Evolutionary conservation across 2,888 invertebrate species (phyloP).

Genomic region (Cantharis flavilabris): DNA sequence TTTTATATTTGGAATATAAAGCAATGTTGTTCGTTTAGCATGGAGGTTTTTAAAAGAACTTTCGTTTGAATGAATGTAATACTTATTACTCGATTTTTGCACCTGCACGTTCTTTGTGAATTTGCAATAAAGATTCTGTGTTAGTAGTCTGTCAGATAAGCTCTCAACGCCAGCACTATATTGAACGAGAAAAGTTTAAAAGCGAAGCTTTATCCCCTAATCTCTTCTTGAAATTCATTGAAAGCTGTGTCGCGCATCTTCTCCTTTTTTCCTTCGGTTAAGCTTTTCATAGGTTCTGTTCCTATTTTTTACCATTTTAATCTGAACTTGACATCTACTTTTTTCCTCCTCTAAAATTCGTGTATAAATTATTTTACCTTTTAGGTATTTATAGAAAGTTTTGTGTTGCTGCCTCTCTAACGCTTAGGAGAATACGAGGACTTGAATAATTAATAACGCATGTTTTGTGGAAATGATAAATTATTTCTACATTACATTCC

Average conservation of each 20-base stretch:
- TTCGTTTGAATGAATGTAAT: constrained; percentile 1
- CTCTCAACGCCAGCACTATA: constrained; percentile 25
- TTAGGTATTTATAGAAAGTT: not conserved
- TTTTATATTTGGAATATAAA: not conserved
- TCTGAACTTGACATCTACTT: constrained; percentile 1
- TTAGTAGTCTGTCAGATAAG: constrained; percentile 28
- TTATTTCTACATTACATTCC: not conserved
- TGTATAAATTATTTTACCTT: not conserved
- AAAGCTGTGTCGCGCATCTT: constrained; percentile 20
- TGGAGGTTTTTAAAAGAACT: not conserved
- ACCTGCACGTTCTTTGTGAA: constrained; percentile 16
- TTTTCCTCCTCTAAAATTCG: not conserved
- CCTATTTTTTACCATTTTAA: constrained; percentile 2
- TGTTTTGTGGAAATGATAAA: not conserved
- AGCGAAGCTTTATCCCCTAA: constrained; percentile 28
- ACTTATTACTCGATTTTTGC: constrained; percentile 5
- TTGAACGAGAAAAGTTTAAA: constrained; percentile 28
- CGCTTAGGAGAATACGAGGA: not conserved
- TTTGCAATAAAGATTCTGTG: constrained; percentile 25
- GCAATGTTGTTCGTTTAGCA: not conserved
- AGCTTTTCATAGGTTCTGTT: constrained; percentile 19
- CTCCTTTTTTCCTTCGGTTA: constrained; percentile 8
- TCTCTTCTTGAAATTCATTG: constrained; percentile 28
- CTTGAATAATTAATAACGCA: not conserved
- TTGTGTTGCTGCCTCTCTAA: not conserved